A percentile compares a stretch with the other conserved stretches of the same genome.
Conservation (phyloP, 1,140 invertebrate genomes). For the Drosophila arawakana region DNA sequence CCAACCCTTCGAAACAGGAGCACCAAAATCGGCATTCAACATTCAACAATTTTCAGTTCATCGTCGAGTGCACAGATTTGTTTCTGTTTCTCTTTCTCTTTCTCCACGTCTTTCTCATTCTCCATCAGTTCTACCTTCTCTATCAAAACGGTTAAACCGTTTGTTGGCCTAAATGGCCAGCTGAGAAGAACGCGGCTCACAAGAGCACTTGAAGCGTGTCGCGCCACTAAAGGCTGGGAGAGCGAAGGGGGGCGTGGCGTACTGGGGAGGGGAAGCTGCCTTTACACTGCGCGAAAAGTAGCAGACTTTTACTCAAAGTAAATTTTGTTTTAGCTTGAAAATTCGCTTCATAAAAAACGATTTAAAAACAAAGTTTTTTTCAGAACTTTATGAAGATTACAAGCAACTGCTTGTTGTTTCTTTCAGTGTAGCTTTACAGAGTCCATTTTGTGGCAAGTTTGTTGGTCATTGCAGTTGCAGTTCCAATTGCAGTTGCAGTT, state of each 20-base stretch:
- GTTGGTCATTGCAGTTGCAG: slow-evolving; percentile 20
- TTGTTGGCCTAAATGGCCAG: slow-evolving; percentile 24
- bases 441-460: neutral
- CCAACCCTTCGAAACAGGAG: too few species aligned
- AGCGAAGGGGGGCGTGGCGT: neutral
- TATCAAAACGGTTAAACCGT: neutral
- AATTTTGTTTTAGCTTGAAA: too few species aligned
- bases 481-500: neutral
- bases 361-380: too few species aligned
- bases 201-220: slow-evolving; percentile 55
- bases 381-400: too few species aligned
- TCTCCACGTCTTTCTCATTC: neutral
- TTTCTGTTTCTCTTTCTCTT: slow-evolving; percentile 4
- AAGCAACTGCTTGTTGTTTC: too few species aligned
- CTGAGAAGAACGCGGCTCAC: slow-evolving; percentile 33
- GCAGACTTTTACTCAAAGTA: too few species aligned
- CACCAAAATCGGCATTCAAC: neutral
- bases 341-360: too few species aligned
- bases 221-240: neutral
- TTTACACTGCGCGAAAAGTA: neutral
- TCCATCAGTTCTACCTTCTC: neutral
- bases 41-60: slow-evolving; percentile 53
- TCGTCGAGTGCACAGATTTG: slow-evolving; percentile 50
- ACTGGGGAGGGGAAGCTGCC: neutral
- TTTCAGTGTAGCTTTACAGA: neutral